Evolutionary conservation across 2,888 invertebrate genomes (phyloP).

Genomic region (Darwinula stevensoni): DNA sequence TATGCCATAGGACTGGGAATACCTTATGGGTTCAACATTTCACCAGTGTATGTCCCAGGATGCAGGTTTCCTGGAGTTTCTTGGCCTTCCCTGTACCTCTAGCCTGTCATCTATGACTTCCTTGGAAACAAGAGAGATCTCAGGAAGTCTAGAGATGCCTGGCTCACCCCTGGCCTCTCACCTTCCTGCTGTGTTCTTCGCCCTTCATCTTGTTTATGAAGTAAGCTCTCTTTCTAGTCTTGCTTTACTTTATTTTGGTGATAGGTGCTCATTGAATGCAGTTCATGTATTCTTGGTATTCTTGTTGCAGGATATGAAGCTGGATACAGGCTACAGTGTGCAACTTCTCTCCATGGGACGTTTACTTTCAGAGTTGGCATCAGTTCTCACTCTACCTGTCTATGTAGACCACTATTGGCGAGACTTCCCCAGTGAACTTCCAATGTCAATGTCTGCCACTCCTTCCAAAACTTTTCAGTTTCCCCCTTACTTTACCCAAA

Average conservation of each 20-base stretch:
- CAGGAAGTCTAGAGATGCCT: no score
- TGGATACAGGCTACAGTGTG: slow-evolving; percentile 35
- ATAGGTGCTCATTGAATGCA: no score
- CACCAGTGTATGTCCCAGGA: no score
- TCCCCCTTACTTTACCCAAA: slow-evolving; percentile 27
- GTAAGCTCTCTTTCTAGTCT: slow-evolving; percentile 12
- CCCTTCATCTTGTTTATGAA: slow-evolving; percentile 66
- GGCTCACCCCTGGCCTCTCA: slow-evolving; percentile 37
- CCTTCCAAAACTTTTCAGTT: slow-evolving; percentile 13
- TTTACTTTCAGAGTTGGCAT: slow-evolving; percentile 40
- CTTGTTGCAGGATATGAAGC: slow-evolving; percentile 54
- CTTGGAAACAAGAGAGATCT: no score
- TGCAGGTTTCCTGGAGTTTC: no score
- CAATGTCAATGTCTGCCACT: slow-evolving; percentile 17
- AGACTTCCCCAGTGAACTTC: slow-evolving; percentile 32
- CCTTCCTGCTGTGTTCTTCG: slow-evolving; percentile 39
- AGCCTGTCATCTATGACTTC: no score
- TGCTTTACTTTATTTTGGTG: slow-evolving; percentile 3
- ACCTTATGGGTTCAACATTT: no score
- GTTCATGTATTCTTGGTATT: no score
- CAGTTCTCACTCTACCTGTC: slow-evolving; percentile 34
- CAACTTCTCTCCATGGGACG: slow-evolving; percentile 33
- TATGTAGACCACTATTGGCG: slow-evolving; percentile 42
- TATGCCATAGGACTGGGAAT: no score
- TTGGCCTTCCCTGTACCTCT: no score